Evolutionary conservation across 2,113 vertebrate genomes (phyloP), one percentile per base, ranked within the genome.

Genomic region (Zeus faber): DNA sequence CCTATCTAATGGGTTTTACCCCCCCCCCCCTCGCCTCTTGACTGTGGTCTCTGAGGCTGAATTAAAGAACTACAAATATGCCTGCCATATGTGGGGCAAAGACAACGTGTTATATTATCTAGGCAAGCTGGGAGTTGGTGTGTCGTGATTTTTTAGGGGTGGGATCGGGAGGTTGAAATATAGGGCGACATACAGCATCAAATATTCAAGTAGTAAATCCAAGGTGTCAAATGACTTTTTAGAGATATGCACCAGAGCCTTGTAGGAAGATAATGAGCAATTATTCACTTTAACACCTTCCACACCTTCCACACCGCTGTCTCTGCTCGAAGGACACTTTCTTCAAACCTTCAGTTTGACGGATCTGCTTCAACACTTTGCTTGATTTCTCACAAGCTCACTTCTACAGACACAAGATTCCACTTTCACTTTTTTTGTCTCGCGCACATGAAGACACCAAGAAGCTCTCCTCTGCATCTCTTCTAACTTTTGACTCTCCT

Each of bases 11-110:
- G 74, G 69, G 74, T 73, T 65, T 65, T 54, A 52, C 50, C 39
- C 31, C 58, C 23, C 51, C 50, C 37, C 25, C 11, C 46, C 14
- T 64, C 18, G 4, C 25, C 17, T 21, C 27, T 26, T n/a, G n/a
- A n/a, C 65, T 72, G 70, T 79, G 76, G 76, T 70, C 52, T 75
- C 58, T 26, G 23, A 79, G 46, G 67, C 69, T 13, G 3, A 60
- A 56, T 37, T 41, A 56, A 47, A 59, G 58, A 79, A 85, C 78
- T 80, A 80, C 81, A 82, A 82, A 80, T 64, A 76, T 83, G 80
- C 54, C 69, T 2, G 57, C 49, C 23, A n/a, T 16, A 39, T 64
- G 20, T 11, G 31, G 21, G 26, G 53, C 54, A 52, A 60, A 66
- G 31, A 69, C 14, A 7, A 47, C 37, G 54, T 56, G 50, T 49